These are phyloP conservation scores for Pogonophryne albipinna DNA, from an alignment of 2,797 vertebrate genomes.

Conservation along the genomic window DNA sequence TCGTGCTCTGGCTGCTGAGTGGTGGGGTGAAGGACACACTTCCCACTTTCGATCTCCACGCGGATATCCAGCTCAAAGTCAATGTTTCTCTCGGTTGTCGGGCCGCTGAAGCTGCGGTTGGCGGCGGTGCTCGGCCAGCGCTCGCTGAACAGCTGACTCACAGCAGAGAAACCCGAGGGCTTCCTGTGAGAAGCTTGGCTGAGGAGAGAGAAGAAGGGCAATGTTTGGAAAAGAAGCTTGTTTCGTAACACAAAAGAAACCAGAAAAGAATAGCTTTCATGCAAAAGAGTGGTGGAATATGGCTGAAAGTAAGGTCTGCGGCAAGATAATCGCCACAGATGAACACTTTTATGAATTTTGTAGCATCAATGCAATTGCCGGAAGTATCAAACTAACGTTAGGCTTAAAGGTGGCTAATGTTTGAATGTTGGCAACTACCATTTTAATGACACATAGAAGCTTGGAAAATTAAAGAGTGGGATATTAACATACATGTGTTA, in stretches of 20 bases:
- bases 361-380: too few species aligned
- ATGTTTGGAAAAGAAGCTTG: slow-evolving; percentile 3
- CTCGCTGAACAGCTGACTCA: slow-evolving; percentile 95
- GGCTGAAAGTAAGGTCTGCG: too few species aligned
- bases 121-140: slow-evolving; percentile 91
- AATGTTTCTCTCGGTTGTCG: slow-evolving; percentile 94
- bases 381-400: too few species aligned
- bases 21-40: slow-evolving; percentile 96
- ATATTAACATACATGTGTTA: too few species aligned
- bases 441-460: too few species aligned
- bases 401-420: too few species aligned
- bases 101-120: slow-evolving; percentile 87
- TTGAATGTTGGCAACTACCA: too few species aligned
- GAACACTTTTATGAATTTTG: too few species aligned
- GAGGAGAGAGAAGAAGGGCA: slow-evolving; percentile 36
- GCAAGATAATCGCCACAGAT: too few species aligned
- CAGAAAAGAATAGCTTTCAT: slow-evolving; percentile 1
- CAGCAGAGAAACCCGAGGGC: slow-evolving; percentile 92
- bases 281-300: too few species aligned
- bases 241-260: slow-evolving; percentile 8
- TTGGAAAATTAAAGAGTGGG: too few species aligned
- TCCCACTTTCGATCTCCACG: slow-evolving; percentile 98
- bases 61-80: slow-evolving; percentile 99
- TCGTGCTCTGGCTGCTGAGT: slow-evolving; percentile 94
- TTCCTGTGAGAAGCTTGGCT: slow-evolving; percentile 91